Percentiles rank a stretch among this genome's conserved stretches.
Conservation (phyloP, 2,888 invertebrate species). For the Thymelicus sylvestris region DNA sequence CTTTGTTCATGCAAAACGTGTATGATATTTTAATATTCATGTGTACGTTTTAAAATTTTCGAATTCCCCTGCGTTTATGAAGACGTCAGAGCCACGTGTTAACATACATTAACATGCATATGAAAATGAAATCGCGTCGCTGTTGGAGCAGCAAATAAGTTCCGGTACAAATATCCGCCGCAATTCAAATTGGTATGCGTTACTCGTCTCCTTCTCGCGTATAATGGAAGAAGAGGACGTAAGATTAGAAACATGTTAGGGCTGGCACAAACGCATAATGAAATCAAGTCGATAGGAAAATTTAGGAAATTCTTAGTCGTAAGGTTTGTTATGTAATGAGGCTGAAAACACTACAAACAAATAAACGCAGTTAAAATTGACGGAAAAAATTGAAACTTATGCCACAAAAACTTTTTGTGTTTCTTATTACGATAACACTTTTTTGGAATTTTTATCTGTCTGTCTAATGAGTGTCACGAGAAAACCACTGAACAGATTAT, state of each 20-base stretch:
- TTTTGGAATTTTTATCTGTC: no score
- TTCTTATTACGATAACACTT: no score
- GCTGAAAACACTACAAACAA: no score
- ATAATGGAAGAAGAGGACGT: slow-evolving; percentile 45
- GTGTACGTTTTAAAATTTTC: slow-evolving; percentile 36
- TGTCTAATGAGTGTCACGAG: no score
- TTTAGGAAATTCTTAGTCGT: no score
- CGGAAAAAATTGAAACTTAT: no score
- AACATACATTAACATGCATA: slow-evolving; percentile 64
- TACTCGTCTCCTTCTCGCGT: slow-evolving; percentile 50
- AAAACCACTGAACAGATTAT: no score
- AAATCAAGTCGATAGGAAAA: background rate
- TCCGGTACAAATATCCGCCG: slow-evolving; percentile 75
- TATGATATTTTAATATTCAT: slow-evolving; percentile 39
- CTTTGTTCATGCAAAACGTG: slow-evolving; percentile 32
- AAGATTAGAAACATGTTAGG: slow-evolving; percentile 22
- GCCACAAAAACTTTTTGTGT: no score
- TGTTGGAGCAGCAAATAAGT: slow-evolving; percentile 74
- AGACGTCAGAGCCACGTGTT: slow-evolving; percentile 55
- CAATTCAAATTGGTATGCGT: slow-evolving; percentile 54
- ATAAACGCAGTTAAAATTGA: no score
- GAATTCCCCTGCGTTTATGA: slow-evolving; percentile 42
- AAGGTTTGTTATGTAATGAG: no score
- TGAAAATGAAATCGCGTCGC: slow-evolving; percentile 70
- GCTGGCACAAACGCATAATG: background rate